Base-by-base conservation (phyloP, 1,140 invertebrate genomes). In the Sinella curviseta region DNA sequence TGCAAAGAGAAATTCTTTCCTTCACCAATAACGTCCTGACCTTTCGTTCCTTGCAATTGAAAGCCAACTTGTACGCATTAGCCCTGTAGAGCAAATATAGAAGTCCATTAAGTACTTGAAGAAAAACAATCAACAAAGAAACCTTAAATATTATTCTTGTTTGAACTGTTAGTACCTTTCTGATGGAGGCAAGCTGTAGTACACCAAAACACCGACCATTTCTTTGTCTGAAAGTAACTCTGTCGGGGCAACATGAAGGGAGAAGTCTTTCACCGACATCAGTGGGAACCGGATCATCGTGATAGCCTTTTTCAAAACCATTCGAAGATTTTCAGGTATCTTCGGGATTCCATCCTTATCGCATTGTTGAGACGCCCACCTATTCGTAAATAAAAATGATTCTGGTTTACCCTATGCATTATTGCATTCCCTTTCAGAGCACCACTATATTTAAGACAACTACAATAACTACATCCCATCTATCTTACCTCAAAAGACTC, bases 181-280 rank as follows among this genome's bases (percentile, higher is more conserved):
- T 2, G 79, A 80, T 20, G 79, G 79, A 24, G 79, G 79, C 8
- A 80, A 30, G 33, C 67, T 77, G 65, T 74, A 80, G 54, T 80
- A 80, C 20, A 80, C 76, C 60, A 80, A 39, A 55, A 80, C 79
- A 4, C 60, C 79, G 20, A 77, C 79, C 79, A 80, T 80, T 48
- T 80, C 79, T n/a, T 77, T 80, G 35, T 81, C 80, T 20, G 48
- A 74, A 16, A 81, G 55, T n/a, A 81, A 74, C 30, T 78, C 80
- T 31, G 77, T 77, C 0, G 80, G 80, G 30, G 77, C 77, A 33
- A 81, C 80, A 54, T 77, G 65, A n/a, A 78, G 35, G 24, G 80
- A 78, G 33, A 81, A 81, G 26, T 81, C 80, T 36, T 81, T 81
- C 0, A 78, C 74, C 17, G 80, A 81, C 80, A 81, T 81, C 24